phyloP scores from a whole-genome alignment of 2,797 vertebrate species.

The Atherinosoma microstoma region DNA sequence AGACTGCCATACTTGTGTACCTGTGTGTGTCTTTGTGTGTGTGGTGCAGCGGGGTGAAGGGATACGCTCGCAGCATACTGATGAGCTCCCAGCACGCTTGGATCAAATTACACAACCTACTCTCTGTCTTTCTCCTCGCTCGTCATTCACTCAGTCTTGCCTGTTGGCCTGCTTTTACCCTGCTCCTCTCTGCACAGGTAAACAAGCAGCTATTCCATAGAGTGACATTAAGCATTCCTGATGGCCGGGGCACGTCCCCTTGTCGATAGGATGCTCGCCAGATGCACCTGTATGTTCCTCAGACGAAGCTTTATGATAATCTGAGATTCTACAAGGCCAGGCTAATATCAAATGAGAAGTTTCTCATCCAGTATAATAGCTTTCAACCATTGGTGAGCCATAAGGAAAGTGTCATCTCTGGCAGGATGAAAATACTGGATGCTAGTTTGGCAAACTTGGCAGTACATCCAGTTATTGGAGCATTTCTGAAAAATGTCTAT shows the following conservation, averaged over 20 bases:
- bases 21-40: conserved; percentile 25
- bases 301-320: neutral
- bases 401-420: neutral
- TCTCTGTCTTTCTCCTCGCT: conserved; percentile 23
- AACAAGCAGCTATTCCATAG: conserved; percentile 37
- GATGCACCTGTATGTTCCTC: conserved; percentile 2
- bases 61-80: conserved; percentile 42
- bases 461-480: conserved; percentile 3
- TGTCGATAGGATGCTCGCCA: conserved; percentile 13
- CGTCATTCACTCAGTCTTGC: conserved; percentile 38
- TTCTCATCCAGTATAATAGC: neutral
- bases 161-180: conserved; percentile 22
- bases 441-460: conserved; percentile 25
- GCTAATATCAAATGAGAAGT: neutral
- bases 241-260: conserved; percentile 23
- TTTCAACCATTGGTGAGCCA: neutral
- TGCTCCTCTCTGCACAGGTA: conserved; percentile 38
- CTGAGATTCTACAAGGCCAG: neutral
- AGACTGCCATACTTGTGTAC: conserved; percentile 15
- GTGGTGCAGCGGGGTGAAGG: neutral
- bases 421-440: conserved; percentile 7
- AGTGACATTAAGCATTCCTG: conserved; percentile 38
- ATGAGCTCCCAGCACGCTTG: conserved; percentile 58
- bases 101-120: conserved; percentile 56
- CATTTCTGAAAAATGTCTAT: conserved; percentile 8